Percentiles rank a stretch among this genome's conserved stretches.
Conservation (phyloP, 2,797 vertebrate species). For the Danio albolineatus region DNA sequence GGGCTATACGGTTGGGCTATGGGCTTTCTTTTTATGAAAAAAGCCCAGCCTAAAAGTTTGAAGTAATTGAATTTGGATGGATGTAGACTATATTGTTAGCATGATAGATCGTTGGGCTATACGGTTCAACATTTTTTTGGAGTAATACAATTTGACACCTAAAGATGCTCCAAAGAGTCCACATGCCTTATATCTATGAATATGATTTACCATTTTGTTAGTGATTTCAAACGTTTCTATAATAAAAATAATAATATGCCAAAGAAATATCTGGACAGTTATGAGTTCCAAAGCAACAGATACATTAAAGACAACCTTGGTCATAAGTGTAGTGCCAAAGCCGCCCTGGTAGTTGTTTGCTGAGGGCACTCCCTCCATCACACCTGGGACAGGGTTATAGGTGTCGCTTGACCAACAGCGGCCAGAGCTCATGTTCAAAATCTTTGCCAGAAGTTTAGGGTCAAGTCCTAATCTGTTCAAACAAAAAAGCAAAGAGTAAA, state of each 20-base stretch:
- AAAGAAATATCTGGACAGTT: too few species aligned
- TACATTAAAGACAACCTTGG: slow-evolving; percentile 83
- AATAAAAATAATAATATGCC: neutral
- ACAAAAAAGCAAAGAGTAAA: slow-evolving; percentile 21
- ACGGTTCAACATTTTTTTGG: too few species aligned
- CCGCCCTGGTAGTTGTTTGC: slow-evolving; percentile 98
- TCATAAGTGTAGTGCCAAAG: slow-evolving; percentile 95
- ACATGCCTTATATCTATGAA: too few species aligned
- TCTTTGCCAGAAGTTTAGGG: slow-evolving; percentile 94
- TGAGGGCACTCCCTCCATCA: slow-evolving; percentile 98
- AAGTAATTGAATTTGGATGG: too few species aligned
- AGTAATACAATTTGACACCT: too few species aligned
- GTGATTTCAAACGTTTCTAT: neutral
- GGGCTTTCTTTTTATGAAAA: too few species aligned
- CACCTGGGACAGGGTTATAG: slow-evolving; percentile 98
- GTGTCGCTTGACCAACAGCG: slow-evolving; percentile 98
- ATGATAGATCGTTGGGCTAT: too few species aligned
- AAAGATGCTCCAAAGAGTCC: too few species aligned
- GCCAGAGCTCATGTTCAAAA: slow-evolving; percentile 98
- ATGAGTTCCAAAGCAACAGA: neutral
- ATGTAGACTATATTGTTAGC: too few species aligned
- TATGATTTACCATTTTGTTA: neutral
- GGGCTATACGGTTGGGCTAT: too few species aligned
- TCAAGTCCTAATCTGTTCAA: slow-evolving; percentile 94
- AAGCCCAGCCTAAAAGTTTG: too few species aligned